phyloP scores from a whole-genome alignment of 2,113 vertebrate species.

The Natator depressus region DNA sequence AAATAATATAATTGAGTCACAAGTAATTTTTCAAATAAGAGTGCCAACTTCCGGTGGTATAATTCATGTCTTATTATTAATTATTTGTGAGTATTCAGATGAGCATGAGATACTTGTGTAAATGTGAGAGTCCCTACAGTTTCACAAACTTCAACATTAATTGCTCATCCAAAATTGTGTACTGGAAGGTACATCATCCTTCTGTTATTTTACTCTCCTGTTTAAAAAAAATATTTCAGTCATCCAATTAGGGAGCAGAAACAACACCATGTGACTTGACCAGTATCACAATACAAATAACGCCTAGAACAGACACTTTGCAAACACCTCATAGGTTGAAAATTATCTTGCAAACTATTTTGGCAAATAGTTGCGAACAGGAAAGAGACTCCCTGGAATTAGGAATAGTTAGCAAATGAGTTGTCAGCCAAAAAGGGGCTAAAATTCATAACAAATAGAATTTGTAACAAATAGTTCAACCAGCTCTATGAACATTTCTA shows the following conservation, averaged over 20 bases:
- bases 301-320: background rate
- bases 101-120: background rate
- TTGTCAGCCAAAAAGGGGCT: background rate
- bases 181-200: background rate
- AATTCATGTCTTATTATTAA: background rate
- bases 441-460: background rate
- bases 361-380: background rate
- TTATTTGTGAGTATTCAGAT: background rate
- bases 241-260: background rate
- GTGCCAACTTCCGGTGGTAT: background rate
- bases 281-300: background rate
- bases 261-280: background rate
- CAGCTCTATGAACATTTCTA: background rate
- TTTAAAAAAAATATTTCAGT: background rate
- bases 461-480: background rate
- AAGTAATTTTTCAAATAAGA: conserved; percentile 23
- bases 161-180: conserved; percentile 19
- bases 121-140: background rate
- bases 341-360: background rate
- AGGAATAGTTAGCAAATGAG: background rate
- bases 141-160: background rate
- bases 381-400: background rate
- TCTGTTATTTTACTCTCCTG: background rate
- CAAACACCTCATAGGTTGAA: background rate
- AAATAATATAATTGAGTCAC: background rate